These are phyloP conservation scores for Dromius quadrimaculatus DNA, from an alignment of 2,888 invertebrate genomes.

Conservation along the genomic window DNA sequence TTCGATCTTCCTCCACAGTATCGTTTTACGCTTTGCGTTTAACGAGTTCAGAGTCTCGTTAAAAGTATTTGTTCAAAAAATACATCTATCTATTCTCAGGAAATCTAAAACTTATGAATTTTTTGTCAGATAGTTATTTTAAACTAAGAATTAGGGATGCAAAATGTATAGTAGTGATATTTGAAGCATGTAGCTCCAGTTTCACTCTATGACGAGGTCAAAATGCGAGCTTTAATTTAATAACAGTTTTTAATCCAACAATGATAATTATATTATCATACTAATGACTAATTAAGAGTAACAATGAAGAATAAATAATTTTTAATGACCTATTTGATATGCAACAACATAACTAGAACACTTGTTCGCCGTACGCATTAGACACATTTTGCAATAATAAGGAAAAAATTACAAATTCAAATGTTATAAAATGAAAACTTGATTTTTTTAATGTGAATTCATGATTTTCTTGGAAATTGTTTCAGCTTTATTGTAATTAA, in stretches of 20 bases:
- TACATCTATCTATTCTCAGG: too few species aligned
- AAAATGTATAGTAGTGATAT: too few species aligned
- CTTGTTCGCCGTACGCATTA: conserved; percentile 9
- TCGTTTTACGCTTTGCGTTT: too few species aligned
- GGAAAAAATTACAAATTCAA: conserved; percentile 2
- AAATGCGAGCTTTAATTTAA: too few species aligned
- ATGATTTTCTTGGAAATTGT: neutral
- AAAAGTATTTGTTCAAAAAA: too few species aligned
- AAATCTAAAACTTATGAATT: too few species aligned
- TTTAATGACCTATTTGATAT: conserved; percentile 22
- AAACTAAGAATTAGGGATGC: too few species aligned
- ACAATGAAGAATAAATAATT: conserved; percentile 34
- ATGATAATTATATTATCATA: conserved; percentile 33
- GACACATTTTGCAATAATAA: conserved; percentile 13
- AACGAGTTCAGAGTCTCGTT: too few species aligned
- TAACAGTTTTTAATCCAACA: conserved; percentile 14
- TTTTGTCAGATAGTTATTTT: too few species aligned
- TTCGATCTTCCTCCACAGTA: too few species aligned
- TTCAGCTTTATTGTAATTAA: neutral
- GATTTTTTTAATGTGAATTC: neutral
- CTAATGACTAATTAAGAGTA: conserved; percentile 23
- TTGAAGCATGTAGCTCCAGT: too few species aligned
- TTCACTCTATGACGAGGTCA: too few species aligned
- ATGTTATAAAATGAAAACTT: neutral
- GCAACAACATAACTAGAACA: conserved; percentile 17